phyloP scores from a whole-genome alignment of 2,797 vertebrate species.

The Lerista edwardsae region DNA sequence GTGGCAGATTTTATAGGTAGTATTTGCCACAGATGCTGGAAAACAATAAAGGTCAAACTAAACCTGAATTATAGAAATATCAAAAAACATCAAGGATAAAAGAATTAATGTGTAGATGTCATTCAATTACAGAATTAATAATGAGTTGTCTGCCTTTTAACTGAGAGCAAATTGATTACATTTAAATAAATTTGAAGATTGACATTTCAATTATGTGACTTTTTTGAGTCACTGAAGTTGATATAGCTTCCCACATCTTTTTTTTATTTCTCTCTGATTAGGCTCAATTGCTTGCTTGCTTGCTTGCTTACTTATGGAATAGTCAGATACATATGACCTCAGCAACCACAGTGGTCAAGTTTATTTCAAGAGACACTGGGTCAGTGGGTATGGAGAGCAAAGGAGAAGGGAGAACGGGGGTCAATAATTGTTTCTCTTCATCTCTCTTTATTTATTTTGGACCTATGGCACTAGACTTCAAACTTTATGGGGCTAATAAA shows the following conservation, averaged over 20 bases:
- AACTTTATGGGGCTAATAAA: slow-evolving; percentile 83
- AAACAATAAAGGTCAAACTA: neutral
- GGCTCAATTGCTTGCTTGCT: slow-evolving; percentile 18
- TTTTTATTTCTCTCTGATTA: slow-evolving; percentile 1
- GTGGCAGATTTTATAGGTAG: no score
- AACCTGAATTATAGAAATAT: neutral
- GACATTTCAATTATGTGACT: slow-evolving; percentile 1
- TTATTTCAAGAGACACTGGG: slow-evolving; percentile 54
- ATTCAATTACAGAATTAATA: neutral
- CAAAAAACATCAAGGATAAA: neutral
- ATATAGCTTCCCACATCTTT: slow-evolving; percentile 12
- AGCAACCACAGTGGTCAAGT: slow-evolving; percentile 59
- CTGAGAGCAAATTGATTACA: neutral
- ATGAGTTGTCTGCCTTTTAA: neutral
- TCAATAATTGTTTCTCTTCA: slow-evolving; percentile 71
- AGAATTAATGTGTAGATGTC: neutral
- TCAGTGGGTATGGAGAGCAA: slow-evolving; percentile 5
- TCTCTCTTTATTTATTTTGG: slow-evolving; percentile 81
- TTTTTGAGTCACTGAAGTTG: slow-evolving; percentile 30
- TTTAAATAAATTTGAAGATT: neutral
- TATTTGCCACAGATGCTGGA: neutral
- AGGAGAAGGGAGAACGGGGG: slow-evolving; percentile 50
- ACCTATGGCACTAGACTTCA: slow-evolving; percentile 70
- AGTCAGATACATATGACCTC: slow-evolving; percentile 53
- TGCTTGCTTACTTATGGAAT: slow-evolving; percentile 28